Percentiles rank a stretch among this genome's conserved stretches.
Conservation (phyloP, 2,888 invertebrate genomes). For the Phaedon cochleariae region DNA sequence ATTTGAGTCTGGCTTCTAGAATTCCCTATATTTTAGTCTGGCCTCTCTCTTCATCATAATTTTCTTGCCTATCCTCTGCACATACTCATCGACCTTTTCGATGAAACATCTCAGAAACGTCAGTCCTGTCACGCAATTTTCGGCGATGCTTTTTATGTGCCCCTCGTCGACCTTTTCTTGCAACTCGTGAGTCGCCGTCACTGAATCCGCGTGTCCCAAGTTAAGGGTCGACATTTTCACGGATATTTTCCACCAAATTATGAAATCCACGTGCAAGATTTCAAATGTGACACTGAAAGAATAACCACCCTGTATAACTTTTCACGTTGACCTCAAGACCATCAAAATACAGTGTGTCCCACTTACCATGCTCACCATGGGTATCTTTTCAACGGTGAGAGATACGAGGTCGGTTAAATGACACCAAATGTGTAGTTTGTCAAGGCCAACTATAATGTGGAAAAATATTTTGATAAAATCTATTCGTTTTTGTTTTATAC, state of each 20-base stretch:
- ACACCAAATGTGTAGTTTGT: too few species aligned
- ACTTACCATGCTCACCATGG: too few species aligned
- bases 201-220: constrained; percentile 23
- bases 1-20: too few species aligned
- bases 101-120: constrained; percentile 30
- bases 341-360: too few species aligned
- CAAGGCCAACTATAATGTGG: too few species aligned
- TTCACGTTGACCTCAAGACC: too few species aligned
- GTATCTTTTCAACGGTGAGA: too few species aligned
- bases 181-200: constrained; percentile 19
- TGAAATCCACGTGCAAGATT: constrained; percentile 23
- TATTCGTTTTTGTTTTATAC: too few species aligned
- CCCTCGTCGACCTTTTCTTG: constrained; percentile 29
- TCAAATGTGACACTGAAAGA: constrained; percentile 34
- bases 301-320: too few species aligned
- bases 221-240: constrained; percentile 20
- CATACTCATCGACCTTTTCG: constrained; percentile 30
- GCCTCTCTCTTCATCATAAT: constrained; percentile 8
- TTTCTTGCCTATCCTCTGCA: constrained; percentile 24
- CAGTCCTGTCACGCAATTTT: constrained; percentile 24
- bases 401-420: too few species aligned
- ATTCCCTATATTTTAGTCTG: background rate
- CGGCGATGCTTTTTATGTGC: constrained; percentile 32
- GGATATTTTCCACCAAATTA: constrained; percentile 36
- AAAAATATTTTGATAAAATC: too few species aligned